phyloP scores from a whole-genome alignment of 2,888 invertebrate genomes.

The Ptychoptera contaminata region DNA sequence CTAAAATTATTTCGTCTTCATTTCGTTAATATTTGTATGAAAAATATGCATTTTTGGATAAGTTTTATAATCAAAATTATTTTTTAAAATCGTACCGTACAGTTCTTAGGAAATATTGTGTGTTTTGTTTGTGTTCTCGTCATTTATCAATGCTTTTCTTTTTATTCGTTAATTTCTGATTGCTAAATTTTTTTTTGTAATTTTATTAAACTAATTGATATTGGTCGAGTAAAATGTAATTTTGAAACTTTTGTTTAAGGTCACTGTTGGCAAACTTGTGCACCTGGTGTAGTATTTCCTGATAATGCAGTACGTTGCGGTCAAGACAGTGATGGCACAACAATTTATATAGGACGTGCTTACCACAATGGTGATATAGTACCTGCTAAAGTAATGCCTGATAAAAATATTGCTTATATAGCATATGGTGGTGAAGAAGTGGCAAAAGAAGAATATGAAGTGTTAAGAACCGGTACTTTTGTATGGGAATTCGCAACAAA shows the following conservation, averaged over 20 bases:
- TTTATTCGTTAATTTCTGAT: no score
- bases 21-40: no score
- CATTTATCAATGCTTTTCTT: no score
- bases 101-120: no score
- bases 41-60: no score
- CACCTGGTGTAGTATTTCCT: neutral
- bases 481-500: slow-evolving; percentile 45
- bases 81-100: no score
- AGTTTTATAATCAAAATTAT: no score
- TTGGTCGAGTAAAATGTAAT: no score
- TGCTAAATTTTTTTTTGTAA: no score
- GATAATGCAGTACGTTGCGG: slow-evolving; percentile 40
- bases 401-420: slow-evolving; percentile 45
- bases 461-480: slow-evolving; percentile 44
- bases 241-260: neutral
- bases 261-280: slow-evolving; percentile 1
- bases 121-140: no score
- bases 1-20: no score
- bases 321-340: slow-evolving; percentile 50
- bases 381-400: slow-evolving; percentile 45
- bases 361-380: slow-evolving; percentile 44
- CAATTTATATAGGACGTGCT: slow-evolving; percentile 59
- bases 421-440: slow-evolving; percentile 45
- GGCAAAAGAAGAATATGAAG: slow-evolving; percentile 46
- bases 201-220: no score